Conservation (phyloP, 2,113 vertebrate genomes). For the Nanorana parkeri region DNA sequence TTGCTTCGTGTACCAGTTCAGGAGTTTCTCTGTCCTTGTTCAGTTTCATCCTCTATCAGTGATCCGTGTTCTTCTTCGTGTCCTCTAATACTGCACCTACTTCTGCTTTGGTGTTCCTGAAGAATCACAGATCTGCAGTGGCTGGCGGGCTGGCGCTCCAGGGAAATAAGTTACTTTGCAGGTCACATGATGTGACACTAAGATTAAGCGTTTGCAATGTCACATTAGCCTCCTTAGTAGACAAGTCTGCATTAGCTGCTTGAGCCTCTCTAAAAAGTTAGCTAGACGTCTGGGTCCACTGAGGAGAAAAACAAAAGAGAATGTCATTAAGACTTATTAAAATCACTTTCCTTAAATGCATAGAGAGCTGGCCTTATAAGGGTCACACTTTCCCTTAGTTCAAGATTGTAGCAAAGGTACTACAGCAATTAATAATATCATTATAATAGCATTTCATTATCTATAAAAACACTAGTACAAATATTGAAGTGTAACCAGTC, state of each 20-base stretch:
- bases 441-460: no score
- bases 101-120: not conserved
- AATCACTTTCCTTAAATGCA: conserved; percentile 19
- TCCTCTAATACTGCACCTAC: conserved; percentile 14
- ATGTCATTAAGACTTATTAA: conserved; percentile 63
- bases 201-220: conserved; percentile 71
- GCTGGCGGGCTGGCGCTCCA: conserved; percentile 45
- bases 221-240: conserved; percentile 74
- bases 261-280: conserved; percentile 71
- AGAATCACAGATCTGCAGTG: conserved; percentile 22
- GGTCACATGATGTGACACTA: conserved; percentile 67
- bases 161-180: conserved; percentile 60
- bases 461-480: no score
- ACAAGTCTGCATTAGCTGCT: conserved; percentile 69
- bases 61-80: not conserved
- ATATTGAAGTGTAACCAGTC: no score
- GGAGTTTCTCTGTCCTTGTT: conserved; percentile 53
- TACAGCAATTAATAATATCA: no score
- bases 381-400: not conserved
- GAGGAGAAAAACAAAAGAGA: conserved; percentile 65
- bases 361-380: not conserved
- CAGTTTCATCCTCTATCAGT: conserved; percentile 61
- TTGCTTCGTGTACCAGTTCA: conserved; percentile 55
- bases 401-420: not conserved
- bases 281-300: conserved; percentile 62